Conservation (phyloP, 2,888 invertebrate genomes). For the Trichopria drosophilae region DNA sequence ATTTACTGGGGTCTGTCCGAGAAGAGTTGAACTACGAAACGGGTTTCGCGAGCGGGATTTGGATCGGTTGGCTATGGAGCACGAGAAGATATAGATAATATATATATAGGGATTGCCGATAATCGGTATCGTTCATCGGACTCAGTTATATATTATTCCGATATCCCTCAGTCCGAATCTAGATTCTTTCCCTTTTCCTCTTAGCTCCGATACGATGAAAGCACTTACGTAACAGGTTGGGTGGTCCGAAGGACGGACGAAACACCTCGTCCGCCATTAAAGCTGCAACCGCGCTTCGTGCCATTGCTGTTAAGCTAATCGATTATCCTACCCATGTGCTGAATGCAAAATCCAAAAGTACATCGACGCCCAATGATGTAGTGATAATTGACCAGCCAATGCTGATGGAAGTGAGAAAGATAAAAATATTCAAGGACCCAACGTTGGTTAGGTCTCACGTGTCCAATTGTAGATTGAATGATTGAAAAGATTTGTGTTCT, state of each 20-base stretch:
- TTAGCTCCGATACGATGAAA: conserved; percentile 26
- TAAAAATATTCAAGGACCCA: too few species aligned
- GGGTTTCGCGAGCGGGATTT: conserved; percentile 46
- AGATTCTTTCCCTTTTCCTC: conserved; percentile 15
- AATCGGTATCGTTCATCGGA: conserved; percentile 42
- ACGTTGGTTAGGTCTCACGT: too few species aligned
- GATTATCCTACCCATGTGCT: too few species aligned
- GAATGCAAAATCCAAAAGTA: too few species aligned
- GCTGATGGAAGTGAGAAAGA: too few species aligned
- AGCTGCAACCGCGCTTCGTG: conserved; percentile 19
- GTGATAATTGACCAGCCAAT: too few species aligned
- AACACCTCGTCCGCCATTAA: conserved; percentile 37
- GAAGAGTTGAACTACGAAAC: conserved; percentile 38
- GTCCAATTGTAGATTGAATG: too few species aligned
- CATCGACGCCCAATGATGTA: too few species aligned
- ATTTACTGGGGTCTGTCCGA: conserved; percentile 38
- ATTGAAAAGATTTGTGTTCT: too few species aligned
- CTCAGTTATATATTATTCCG: conserved; percentile 38
- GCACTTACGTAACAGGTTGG: conserved; percentile 47
- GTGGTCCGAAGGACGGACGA: conserved; percentile 41
- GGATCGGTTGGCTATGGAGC: conserved; percentile 39
- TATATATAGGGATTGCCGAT: too few species aligned
- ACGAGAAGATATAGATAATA: too few species aligned
- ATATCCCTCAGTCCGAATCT: conserved; percentile 29
- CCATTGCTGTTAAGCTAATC: too few species aligned